Percentiles rank a stretch among this genome's conserved stretches.
Evolutionary conservation across 2,113 vertebrate genomes (phyloP).

Genomic region (Leptocoma aspasia): DNA sequence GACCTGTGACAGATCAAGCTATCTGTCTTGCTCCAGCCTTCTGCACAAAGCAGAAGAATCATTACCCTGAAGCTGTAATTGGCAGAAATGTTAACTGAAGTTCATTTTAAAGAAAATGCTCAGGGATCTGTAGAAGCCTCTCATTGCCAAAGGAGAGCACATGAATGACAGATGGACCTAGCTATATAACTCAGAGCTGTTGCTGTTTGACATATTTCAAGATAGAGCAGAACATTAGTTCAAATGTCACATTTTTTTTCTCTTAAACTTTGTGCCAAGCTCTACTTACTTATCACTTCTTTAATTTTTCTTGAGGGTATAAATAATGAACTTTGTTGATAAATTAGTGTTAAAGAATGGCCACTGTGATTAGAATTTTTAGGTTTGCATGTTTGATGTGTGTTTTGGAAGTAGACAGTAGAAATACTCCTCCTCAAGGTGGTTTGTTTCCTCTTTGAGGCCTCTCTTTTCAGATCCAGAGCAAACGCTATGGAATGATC

Average conservation of each 20-base stretch:
- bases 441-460: not conserved
- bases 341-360: not conserved
- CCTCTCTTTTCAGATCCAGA: slow-evolving; percentile 20
- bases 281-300: not conserved
- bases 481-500: not conserved
- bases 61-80: not conserved
- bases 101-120: not conserved
- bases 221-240: not conserved
- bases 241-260: not conserved
- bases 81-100: not conserved
- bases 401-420: not conserved
- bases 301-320: not conserved
- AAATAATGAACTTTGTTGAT: not conserved
- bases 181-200: not conserved
- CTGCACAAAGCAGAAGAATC: not conserved
- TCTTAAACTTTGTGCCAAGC: not conserved
- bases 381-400: not conserved
- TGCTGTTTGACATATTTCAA: not conserved
- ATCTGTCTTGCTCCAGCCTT: not conserved
- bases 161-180: not conserved
- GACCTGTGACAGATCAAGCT: not conserved
- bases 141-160: not conserved
- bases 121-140: not conserved
- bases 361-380: not conserved
- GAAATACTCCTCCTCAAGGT: not conserved